Percentiles rank a stretch among this genome's conserved stretches.
Conservation (phyloP, 2,113 vertebrate genomes). For the Apeltes quadracus region DNA sequence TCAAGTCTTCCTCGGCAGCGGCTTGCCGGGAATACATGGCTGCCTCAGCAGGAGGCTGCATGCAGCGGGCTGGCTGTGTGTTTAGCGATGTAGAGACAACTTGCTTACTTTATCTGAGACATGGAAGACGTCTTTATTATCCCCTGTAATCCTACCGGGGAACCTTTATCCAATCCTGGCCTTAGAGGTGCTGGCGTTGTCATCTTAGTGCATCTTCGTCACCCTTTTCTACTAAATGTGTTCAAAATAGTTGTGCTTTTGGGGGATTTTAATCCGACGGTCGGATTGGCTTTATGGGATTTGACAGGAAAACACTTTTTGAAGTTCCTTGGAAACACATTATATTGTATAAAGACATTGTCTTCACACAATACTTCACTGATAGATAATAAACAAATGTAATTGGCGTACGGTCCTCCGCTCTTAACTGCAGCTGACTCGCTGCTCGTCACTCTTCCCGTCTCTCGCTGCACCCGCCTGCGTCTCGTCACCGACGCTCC, state of each 20-base stretch:
- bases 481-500: conserved; percentile 46
- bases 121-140: background rate
- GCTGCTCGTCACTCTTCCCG: too few relatives aligned
- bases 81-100: conserved; percentile 23
- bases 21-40: conserved; percentile 65
- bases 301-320: background rate
- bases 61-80: background rate
- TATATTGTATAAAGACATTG: background rate
- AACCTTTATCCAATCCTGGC: background rate
- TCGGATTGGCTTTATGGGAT: background rate
- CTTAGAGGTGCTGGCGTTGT: background rate
- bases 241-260: background rate
- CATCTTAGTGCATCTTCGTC: background rate
- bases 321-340: background rate
- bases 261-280: background rate
- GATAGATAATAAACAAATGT: too few relatives aligned
- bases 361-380: background rate
- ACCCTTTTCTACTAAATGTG: background rate
- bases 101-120: background rate
- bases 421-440: too few relatives aligned
- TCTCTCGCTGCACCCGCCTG: too few relatives aligned
- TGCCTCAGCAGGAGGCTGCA: background rate
- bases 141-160: too few relatives aligned
- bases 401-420: too few relatives aligned
- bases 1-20: conserved; percentile 41